These are phyloP conservation scores for Theonella swinhoei DNA, from an alignment of 37 sponge, comb jelly and placozoan genomes.

Conservation along the genomic window DNA sequence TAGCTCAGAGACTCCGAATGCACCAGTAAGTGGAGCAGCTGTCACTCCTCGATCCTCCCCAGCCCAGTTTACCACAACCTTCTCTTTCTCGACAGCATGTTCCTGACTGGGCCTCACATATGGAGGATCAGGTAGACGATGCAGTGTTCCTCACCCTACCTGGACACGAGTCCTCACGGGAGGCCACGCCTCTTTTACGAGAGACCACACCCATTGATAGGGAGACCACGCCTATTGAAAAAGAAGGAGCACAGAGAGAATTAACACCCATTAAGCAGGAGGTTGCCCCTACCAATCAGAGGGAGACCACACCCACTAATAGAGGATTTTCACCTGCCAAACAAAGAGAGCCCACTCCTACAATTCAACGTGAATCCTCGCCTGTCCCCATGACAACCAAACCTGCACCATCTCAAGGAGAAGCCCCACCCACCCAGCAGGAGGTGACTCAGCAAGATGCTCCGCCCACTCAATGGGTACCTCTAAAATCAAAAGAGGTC, in stretches of 20 bases:
- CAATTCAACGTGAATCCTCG: background rate
- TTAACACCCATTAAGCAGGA: no score
- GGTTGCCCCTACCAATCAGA: background rate
- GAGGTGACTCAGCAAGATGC: no score
- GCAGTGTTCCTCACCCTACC: background rate
- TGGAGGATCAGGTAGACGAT: background rate
- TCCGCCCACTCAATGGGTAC: background rate
- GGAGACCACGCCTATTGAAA: background rate
- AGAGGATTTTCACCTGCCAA: background rate
- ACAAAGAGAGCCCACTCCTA: background rate
- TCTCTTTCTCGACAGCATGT: background rate
- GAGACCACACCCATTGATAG: background rate
- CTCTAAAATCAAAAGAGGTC: background rate
- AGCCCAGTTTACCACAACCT: no score
- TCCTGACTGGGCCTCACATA: background rate
- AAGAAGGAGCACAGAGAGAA: no score
- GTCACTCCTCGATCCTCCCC: no score
- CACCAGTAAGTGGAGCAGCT: background rate
- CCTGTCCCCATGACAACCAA: background rate
- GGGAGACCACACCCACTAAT: background rate
- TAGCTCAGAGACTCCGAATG: background rate
- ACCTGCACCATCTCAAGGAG: background rate
- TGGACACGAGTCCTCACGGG: background rate
- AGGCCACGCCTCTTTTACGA: background rate
- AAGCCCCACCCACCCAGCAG: background rate